Base-by-base conservation (phyloP, 2,113 vertebrate species). In the Microcebus griseorufus region DNA sequence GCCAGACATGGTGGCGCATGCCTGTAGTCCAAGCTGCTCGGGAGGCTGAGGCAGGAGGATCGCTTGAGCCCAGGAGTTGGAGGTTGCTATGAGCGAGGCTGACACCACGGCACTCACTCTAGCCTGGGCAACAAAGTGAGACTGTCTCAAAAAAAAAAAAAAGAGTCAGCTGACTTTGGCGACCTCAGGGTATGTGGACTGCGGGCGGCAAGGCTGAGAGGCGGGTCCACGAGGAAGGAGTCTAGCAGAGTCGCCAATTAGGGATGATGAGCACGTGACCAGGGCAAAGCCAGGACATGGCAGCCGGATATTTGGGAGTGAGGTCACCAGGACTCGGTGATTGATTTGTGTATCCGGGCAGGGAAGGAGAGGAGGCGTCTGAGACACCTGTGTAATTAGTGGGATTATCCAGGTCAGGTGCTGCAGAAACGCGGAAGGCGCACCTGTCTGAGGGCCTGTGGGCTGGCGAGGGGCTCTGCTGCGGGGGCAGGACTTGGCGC, bases 141-240 rank as follows among this genome's bases (percentile, higher is more conserved):
- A 45, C 45, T 45, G 45, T 45, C 45, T 45, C 45, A 45, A 45
- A 45, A 45, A 37, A 37, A 37, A 37, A 37, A 37, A 45, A 27
- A 27, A 27, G 32, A 55, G 39, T 78, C 76, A 23, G 13, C 75
- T 17, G 9, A 10, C 45, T 37, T 60, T 4, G 42, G 42, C 69
- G 87, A 17, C 20, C 23, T 1, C 34, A 1, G 4, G 18, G 23
- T 5, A 1, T 20, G 11, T 45, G 34, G 23, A 22, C 3, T 12
- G 20, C 45, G 76, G 62, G 9, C 48, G 65, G 39, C 12, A 12
- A 34, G 65, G 65, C 27, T 39, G n/a, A 27, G 42, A 80, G 45
- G 65, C 42, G n/a, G 60, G 67, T 48, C 69, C 25, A 7, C 3
- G 48, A 87, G 64, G 23, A 78, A 17, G 32, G 75, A n/a, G 16